Base-by-base conservation (phyloP, 1,140 invertebrate species). In the Nephila pilipes region DNA sequence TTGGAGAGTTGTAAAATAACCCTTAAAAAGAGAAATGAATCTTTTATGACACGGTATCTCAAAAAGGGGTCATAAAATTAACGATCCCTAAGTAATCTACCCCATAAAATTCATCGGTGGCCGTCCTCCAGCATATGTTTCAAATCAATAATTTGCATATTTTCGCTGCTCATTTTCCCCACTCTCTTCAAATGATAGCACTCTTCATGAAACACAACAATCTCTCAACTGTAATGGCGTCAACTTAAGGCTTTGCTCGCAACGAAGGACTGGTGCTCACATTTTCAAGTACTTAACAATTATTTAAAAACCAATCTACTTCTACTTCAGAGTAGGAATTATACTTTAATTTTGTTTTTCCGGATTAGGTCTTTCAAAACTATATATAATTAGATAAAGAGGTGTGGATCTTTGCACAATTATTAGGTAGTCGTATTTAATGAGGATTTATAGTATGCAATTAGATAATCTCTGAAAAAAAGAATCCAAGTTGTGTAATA, bases 41-140 rank as follows among this genome's bases (percentile, higher is more conserved):
- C 38, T 83, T 83, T 83, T 83, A 83, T 83, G 80, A 55, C 80
- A 55, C 54, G 80, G 55, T 55, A 83, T 83, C 80, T 83, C 38
- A 83, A 83, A 54, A 38, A 83, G 18, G 38, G 25, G 80, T 22
- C 80, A 83, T 83, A 83, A 83, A 83, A 83, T 83, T 83, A 83
- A 83, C 80, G 80, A 83, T 83, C 80, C 46, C 54, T 29, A 29
- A 55, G 80, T 55, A 83, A 83, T 83, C 80, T 83, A 54, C 80
- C 55, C 80, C 80, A 83, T 83, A 83, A 83, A 83, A 83, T 83
- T 83, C 80, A 83, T 83, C 80, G 80, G 54, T 38, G 10, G 20
- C 20, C 32, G 38, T 14, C 69, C 69, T 22, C 25, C 10, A 54
- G 80, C 38, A 22, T 16, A 46, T 83, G 80, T 83, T 55, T 18